A percentile compares a stretch with the other conserved stretches of the same genome.
These are phyloP conservation scores for Dasysyrphus tricinctus DNA, from an alignment of 2,888 invertebrate species.

Conservation along the genomic window DNA sequence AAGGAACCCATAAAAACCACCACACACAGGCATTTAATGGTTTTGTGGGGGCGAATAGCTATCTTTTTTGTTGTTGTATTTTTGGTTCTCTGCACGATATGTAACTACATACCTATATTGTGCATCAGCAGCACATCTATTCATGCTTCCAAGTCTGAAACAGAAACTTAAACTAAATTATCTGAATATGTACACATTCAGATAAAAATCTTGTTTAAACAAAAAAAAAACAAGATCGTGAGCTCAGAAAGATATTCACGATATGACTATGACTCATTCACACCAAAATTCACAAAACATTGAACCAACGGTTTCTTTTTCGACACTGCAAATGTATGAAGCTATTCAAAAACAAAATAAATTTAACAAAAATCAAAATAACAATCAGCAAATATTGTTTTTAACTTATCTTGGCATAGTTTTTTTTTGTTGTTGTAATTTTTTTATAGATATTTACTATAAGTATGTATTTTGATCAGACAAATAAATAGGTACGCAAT, in stretches of 20 bases:
- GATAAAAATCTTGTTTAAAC: slow-evolving; percentile 11
- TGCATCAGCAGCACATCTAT: not conserved
- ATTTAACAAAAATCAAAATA: slow-evolving; percentile 6
- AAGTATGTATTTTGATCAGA: slow-evolving; percentile 17
- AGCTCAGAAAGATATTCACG: not conserved
- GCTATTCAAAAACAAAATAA: not conserved
- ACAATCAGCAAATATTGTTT: slow-evolving; percentile 24
- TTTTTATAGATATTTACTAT: not conserved
- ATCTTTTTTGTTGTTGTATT: too few species aligned
- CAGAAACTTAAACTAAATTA: not conserved
- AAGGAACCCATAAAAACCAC: slow-evolving; percentile 59
- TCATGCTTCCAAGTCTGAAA: slow-evolving; percentile 11
- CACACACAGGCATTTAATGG: slow-evolving; percentile 2
- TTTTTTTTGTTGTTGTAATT: not conserved
- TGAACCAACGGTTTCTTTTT: not conserved
- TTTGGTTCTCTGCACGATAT: slow-evolving; percentile 30
- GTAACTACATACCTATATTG: slow-evolving; percentile 23
- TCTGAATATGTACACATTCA: slow-evolving; percentile 18
- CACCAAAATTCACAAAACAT: not conserved
- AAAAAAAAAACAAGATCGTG: slow-evolving; percentile 26
- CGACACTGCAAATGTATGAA: not conserved
- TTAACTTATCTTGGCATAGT: slow-evolving; percentile 7
- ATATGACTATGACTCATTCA: slow-evolving; percentile 38
- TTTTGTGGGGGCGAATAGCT: slow-evolving; percentile 20
- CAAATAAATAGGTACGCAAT: slow-evolving; percentile 17